Percentiles rank a stretch among this genome's conserved stretches.
phyloP scores from a whole-genome alignment of 2,113 vertebrate genomes.

The Phrynosoma blainvillii region DNA sequence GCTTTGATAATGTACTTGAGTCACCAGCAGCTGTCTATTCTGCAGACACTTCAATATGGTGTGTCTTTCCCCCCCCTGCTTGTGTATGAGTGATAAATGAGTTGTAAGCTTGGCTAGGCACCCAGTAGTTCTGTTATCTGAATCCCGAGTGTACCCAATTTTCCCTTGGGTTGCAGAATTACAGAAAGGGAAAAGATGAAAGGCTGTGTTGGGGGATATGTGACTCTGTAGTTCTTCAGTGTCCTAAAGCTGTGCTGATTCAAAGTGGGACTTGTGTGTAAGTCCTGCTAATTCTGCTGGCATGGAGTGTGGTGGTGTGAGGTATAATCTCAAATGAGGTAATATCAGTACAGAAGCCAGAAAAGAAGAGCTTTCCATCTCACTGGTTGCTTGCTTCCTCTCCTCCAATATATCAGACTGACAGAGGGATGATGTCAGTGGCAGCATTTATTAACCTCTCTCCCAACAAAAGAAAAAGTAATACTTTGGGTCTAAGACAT shows the following conservation, averaged over 20 bases:
- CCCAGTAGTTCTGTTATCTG: background rate
- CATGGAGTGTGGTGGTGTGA: too few species aligned
- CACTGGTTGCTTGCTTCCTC: constrained; percentile 12
- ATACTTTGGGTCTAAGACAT: constrained; percentile 28
- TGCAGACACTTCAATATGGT: background rate
- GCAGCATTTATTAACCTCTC: constrained; percentile 22
- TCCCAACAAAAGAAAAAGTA: constrained; percentile 37
- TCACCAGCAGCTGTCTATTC: background rate
- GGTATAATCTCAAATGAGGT: background rate
- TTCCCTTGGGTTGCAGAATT: background rate
- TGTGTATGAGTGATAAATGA: too few species aligned
- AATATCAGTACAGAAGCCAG: background rate
- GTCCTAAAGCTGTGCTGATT: background rate
- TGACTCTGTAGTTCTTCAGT: background rate
- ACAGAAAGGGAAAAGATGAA: background rate
- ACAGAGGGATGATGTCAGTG: constrained; percentile 44
- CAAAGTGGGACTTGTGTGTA: background rate
- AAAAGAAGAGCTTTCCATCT: constrained; percentile 24
- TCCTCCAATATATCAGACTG: background rate
- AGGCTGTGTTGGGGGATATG: too few species aligned
- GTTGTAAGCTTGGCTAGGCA: background rate
- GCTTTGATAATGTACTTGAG: background rate
- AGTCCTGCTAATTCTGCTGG: background rate
- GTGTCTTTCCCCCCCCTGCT: background rate
- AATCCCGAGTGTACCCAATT: background rate